Base-by-base conservation (phyloP, 2,888 invertebrate species). In the Galeruca laticollis region DNA sequence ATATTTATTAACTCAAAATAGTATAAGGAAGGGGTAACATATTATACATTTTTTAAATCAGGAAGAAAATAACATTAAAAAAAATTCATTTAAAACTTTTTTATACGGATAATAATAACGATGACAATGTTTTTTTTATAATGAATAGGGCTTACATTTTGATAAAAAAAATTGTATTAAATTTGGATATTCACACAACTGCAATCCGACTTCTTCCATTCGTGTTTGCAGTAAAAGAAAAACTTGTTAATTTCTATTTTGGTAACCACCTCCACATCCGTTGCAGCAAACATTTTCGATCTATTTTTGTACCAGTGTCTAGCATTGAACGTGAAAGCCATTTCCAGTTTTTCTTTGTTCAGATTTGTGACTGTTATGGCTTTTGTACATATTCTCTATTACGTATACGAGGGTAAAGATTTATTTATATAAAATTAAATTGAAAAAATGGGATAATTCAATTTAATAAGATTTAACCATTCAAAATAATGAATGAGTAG, bases 261-360 rank as follows among this genome's bases (percentile, higher is more conserved):
- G 74, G 78, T 77, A 74, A 74, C 78, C 78, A 76, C 78, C 78
- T 77, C 76, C 77, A 77, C 78, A 77, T 78, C 77, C 77, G 76
- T 26, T 64, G 60, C 70, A 59, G 47, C 63, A 69, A 68, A 68
- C 66, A 71, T 68, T 73, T 72, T 70, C 57, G 68, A 70, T 75
- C 74, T 76, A 77, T 73, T 72, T 77, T 71, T 54, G 78, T 76
- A 49, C 73, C 70, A 71, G 68, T n/a, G n/a, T 21, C 60, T 74
- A 75, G 69, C 75, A 71, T 73, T 74, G 73, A 72, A 73, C 70
- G 66, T 61, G 70, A 70, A 68, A 70, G 70, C 68, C 66, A 75
- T 73, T 75, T 75, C 66, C 71, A 60, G 73, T 54, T 68, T 69
- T 68, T 69, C 71, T 75, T 73, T 75, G 68, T 71, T 66, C 66